These are phyloP conservation scores for Ovis aries DNA, from an alignment of 2,113 vertebrate genomes.

Conservation along the genomic window ARS-UI_Ramb_v3.0 NC_056070.1:66168001-66168500, in stretches of 20 bases:
- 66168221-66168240: neutral
- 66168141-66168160: neutral
- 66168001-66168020: neutral
- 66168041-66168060: neutral
- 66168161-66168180: neutral
- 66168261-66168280: neutral
- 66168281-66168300: neutral
- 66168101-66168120: neutral
- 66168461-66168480: neutral
- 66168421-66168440: accelerated
- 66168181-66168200: neutral
- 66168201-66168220: neutral
- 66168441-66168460: neutral
- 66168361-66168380: accelerated
- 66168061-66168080: neutral
- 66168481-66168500: neutral
- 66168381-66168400: neutral
- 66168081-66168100: neutral
- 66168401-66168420: accelerated
- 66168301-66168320: neutral
- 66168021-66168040: neutral
- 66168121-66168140: neutral
- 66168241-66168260: neutral
- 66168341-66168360: accelerated
- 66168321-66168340: neutral